phyloP scores from a whole-genome alignment of 2,888 invertebrate genomes.

The Theodoxus fluviatilis region DNA sequence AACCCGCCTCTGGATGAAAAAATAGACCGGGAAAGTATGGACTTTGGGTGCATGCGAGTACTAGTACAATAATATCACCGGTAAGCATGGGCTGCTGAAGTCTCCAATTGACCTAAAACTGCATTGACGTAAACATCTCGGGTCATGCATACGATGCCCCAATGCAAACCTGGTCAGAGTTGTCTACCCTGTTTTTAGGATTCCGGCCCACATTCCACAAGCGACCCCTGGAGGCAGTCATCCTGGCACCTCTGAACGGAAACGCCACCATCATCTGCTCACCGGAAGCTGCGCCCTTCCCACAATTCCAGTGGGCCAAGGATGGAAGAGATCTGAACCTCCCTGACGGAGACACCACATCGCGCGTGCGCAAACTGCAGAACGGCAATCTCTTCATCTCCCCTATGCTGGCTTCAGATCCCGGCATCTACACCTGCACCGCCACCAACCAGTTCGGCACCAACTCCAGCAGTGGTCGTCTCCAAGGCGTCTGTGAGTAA shows the following conservation, averaged over 20 bases:
- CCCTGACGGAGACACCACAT: slow-evolving; percentile 35
- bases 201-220: slow-evolving; percentile 87
- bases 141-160: too few relatives aligned
- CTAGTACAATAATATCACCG: too few relatives aligned
- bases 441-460: slow-evolving; percentile 69
- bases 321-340: slow-evolving; percentile 38
- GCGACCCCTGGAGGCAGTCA: slow-evolving; percentile 84
- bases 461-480: slow-evolving; percentile 42
- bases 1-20: too few relatives aligned
- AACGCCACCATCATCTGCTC: slow-evolving; percentile 89
- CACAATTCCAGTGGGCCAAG: slow-evolving; percentile 45
- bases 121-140: too few relatives aligned
- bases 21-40: too few relatives aligned
- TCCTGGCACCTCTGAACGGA: slow-evolving; percentile 88
- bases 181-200: slow-evolving; percentile 48
- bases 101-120: too few relatives aligned
- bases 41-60: too few relatives aligned
- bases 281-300: slow-evolving; percentile 87
- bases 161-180: too few relatives aligned
- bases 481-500: slow-evolving; percentile 46
- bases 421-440: slow-evolving; percentile 82
- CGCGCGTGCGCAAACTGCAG: slow-evolving; percentile 69
- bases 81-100: too few relatives aligned
- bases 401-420: slow-evolving; percentile 77
- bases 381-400: slow-evolving; percentile 75